Evolutionary conservation across 2,797 vertebrate genomes (phyloP).

Genomic region (Enteromius argenteus): DNA sequence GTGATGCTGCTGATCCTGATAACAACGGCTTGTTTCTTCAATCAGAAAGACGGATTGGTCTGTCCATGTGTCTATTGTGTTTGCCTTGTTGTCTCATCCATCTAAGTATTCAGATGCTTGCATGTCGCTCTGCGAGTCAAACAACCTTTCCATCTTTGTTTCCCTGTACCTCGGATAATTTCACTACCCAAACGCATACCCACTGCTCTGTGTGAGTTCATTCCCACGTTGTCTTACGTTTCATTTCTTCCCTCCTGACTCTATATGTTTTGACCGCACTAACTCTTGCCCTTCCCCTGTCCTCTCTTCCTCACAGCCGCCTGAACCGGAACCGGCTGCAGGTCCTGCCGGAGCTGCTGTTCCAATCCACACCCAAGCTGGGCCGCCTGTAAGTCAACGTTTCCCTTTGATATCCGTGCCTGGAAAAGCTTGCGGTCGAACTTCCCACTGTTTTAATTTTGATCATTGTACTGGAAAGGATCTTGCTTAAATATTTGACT

Average conservation of each 20-base stretch:
- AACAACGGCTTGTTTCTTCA: conserved; percentile 46
- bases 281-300: conserved; percentile 47
- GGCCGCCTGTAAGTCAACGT: conserved; percentile 91
- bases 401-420: conserved; percentile 57
- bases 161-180: conserved; percentile 26
- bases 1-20: conserved; percentile 40
- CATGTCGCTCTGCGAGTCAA: conserved; percentile 46
- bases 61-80: conserved; percentile 45
- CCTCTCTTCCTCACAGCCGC: conserved; percentile 79
- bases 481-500: conserved; percentile 63
- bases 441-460: conserved; percentile 59
- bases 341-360: conserved; percentile 95
- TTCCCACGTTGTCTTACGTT: conserved; percentile 49
- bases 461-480: conserved; percentile 61
- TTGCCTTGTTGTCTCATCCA: conserved; percentile 63
- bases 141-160: conserved; percentile 45
- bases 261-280: conserved; percentile 52
- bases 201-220: conserved; percentile 39
- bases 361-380: conserved; percentile 95
- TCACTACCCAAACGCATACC: conserved; percentile 38
- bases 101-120: conserved; percentile 61
- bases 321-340: conserved; percentile 97
- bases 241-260: conserved; percentile 32
- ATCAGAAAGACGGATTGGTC: conserved; percentile 59
- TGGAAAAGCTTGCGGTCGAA: conserved; percentile 46